These are phyloP conservation scores for Callimorpha dominula DNA, from an alignment of 2,888 invertebrate species.

Conservation along the genomic window DNA sequence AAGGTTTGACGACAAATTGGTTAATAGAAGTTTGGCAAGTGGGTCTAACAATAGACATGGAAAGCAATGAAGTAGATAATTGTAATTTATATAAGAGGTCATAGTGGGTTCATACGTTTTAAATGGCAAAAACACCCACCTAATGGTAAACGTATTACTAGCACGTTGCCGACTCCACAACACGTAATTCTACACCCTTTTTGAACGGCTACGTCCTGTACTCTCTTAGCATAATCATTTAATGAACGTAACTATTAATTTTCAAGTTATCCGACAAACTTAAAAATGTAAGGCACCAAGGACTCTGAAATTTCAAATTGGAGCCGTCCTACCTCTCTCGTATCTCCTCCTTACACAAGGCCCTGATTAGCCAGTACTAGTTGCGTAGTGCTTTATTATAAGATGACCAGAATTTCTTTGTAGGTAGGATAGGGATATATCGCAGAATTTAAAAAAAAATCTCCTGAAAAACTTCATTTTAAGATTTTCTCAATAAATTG, in stretches of 20 bases:
- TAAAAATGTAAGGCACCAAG: neutral
- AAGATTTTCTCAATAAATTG: neutral
- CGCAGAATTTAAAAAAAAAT: neutral
- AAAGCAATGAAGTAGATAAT: neutral
- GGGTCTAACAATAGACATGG: neutral
- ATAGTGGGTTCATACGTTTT: neutral
- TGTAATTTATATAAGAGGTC: neutral
- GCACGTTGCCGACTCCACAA: neutral
- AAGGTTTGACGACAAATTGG: neutral
- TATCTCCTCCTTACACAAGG: neutral
- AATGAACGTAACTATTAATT: no score
- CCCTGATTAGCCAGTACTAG: neutral
- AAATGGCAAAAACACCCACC: neutral
- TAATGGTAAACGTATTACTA: neutral
- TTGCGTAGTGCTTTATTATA: neutral
- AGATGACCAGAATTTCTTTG: neutral
- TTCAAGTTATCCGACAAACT: no score
- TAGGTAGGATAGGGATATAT: no score
- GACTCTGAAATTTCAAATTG: no score
- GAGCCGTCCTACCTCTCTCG: neutral
- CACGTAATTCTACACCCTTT: neutral
- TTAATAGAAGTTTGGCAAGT: neutral
- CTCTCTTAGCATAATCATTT: neutral
- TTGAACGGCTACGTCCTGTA: neutral
- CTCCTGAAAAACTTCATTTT: neutral